Conservation (phyloP, 2,797 vertebrate species). For the Ctenosaura bakeri region DNA sequence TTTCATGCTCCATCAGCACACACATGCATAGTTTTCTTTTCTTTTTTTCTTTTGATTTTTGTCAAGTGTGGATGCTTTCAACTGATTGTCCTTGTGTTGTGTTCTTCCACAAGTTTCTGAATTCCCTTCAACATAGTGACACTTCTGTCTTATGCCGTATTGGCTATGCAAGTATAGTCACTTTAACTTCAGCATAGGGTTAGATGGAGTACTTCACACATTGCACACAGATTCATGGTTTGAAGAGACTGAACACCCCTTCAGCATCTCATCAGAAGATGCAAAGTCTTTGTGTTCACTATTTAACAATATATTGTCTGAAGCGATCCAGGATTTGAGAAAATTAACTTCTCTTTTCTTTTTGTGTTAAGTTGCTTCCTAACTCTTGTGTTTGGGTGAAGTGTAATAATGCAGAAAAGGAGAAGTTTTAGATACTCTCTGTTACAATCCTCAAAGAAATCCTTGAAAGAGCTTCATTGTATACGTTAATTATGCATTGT, state of each 20-base stretch:
- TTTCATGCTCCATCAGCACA: background rate
- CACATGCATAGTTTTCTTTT: background rate
- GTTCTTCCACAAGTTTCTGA: background rate
- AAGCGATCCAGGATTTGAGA: background rate
- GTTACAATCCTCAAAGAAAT: conserved; percentile 7
- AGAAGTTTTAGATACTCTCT: background rate
- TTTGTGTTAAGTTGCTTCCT: background rate
- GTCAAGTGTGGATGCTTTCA: too few relatives aligned
- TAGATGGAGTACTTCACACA: background rate
- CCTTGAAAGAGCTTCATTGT: background rate
- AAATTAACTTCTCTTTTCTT: background rate
- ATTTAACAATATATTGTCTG: background rate
- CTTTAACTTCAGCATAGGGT: background rate
- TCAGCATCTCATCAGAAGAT: background rate
- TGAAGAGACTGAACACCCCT: background rate
- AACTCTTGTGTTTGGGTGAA: background rate
- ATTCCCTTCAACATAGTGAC: background rate
- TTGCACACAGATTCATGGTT: background rate
- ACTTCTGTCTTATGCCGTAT: background rate
- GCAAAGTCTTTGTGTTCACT: background rate
- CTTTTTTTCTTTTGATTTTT: too few relatives aligned
- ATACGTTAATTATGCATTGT: conserved; percentile 3
- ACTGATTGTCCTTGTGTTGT: background rate
- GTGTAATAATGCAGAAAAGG: background rate
- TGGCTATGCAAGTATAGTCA: background rate